Percentiles rank a stretch among this genome's conserved stretches.
These are phyloP conservation scores for Struthidea cinerea DNA, from an alignment of 2,113 vertebrate species.

Conservation along the genomic window DNA sequence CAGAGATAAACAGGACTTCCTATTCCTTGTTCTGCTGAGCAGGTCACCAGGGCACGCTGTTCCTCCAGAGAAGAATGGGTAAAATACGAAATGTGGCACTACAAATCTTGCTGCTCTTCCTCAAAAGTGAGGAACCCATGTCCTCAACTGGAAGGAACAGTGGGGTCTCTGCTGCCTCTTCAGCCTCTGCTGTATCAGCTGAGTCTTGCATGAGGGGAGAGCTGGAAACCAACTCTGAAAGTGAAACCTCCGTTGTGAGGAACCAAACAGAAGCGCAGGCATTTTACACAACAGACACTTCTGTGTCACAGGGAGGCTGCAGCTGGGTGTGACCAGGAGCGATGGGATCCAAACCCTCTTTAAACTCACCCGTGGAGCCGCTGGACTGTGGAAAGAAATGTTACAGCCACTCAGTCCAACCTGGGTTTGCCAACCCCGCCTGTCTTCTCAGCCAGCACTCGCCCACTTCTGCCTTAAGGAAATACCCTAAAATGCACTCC, in stretches of 20 bases:
- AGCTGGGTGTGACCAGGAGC: not conserved
- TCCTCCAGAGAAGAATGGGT: not conserved
- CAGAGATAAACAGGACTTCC: not conserved
- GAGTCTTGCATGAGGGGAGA: not conserved
- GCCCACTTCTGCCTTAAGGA: constrained; percentile 39
- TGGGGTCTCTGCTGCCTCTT: not conserved
- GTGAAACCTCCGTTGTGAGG: not conserved
- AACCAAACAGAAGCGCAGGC: not conserved
- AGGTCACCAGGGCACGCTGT: not conserved
- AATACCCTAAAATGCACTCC: not conserved
- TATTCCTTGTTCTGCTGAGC: not conserved
- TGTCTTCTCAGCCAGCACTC: not conserved
- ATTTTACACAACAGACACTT: not conserved
- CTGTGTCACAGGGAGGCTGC: not conserved
- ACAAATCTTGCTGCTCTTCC: not conserved
- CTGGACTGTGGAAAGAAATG: not conserved
- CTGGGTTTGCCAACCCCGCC: not conserved
- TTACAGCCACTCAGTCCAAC: not conserved
- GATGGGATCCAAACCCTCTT: not conserved
- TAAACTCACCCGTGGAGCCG: not conserved
- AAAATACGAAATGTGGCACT: not conserved
- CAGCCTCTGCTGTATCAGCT: not conserved
- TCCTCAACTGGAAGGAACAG: not conserved
- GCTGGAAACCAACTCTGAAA: not conserved
- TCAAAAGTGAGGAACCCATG: not conserved